Percentiles rank a stretch among this genome's conserved stretches.
Conservation (phyloP, 2,888 invertebrate genomes). For the Conus canariensis region DNA sequence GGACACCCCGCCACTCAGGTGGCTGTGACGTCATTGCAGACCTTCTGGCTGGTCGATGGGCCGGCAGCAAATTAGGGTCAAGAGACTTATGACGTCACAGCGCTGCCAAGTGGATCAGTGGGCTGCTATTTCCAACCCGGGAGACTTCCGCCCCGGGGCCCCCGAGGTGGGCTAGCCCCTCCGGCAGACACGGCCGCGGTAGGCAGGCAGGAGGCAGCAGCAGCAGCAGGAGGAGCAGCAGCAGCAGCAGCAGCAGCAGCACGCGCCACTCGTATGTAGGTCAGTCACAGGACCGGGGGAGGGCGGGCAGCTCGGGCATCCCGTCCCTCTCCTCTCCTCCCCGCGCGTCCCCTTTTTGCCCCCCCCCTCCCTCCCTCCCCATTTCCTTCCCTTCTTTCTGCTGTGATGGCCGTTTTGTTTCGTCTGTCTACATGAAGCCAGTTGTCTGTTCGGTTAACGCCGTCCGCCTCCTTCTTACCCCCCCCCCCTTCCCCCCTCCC, state of each 20-base stretch:
- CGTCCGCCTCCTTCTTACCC: too few relatives aligned
- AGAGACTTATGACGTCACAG: constrained; percentile 38
- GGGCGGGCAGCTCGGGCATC: neutral
- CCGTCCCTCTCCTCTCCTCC: neutral
- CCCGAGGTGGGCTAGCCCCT: neutral
- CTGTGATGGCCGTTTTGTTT: too few relatives aligned
- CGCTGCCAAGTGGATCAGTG: constrained; percentile 25
- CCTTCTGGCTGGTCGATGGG: constrained; percentile 29
- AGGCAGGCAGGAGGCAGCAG: too few relatives aligned
- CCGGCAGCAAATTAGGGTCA: constrained; percentile 27
- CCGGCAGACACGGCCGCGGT: neutral
- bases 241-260: neutral
- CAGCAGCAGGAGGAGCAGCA: neutral
- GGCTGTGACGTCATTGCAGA: constrained; percentile 33
- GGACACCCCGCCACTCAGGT: constrained; percentile 20
- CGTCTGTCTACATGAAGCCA: too few relatives aligned
- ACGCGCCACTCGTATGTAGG: neutral
- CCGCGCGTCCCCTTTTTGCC: neutral
- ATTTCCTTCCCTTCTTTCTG: neutral
- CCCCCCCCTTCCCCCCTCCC: too few relatives aligned
- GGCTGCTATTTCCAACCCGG: constrained; percentile 22
- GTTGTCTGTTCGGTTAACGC: too few relatives aligned
- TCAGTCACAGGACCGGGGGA: neutral
- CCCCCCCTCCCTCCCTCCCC: too few relatives aligned
- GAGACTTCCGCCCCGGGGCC: constrained; percentile 23